Evolutionary conservation across 2,797 vertebrate species (phyloP), one percentile per base, ranked within the genome.

Genomic region (Hippopotamyrus pictus): DNA sequence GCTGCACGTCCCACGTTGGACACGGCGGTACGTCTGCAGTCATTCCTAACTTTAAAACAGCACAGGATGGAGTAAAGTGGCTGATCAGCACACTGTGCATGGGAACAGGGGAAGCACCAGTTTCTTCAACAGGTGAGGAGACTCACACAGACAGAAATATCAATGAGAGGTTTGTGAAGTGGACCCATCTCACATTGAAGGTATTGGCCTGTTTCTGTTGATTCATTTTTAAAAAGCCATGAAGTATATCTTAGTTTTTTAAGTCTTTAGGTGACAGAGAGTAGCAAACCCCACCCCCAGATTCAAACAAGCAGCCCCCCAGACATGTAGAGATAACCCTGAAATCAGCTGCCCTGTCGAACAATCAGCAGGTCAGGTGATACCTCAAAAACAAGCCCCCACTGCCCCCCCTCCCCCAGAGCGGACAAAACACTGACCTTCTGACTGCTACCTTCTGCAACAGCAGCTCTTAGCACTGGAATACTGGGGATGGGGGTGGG

Each of bases 391-490:
- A 46, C 73, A 19, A 79, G 5, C 73, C 73, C 17, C 37, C 14
- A 1, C 19, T 41, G 62, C 29, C 65, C 12, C 11, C 29, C 65
- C 29, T 17, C 79, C 17, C 44, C 22, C 29, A 44, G 12, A 37
- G 5, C 8, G 11, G 86, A 41, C 53, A 33, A 29, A 37, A 87
- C 82, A 79, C 90, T 91, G 88, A 88, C 84, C 86, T 62, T 88
- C 79, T 29, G 83, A 57, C 88, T 90, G 41, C 88, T 33, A 83
- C 37, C 48, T 76, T 88, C 65, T 57, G 53, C 57, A 53, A 88
- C 89, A 88, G 51, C 86, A n/a, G 86, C 29, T 53, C 86, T 59
- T 41, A 59, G 53, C 51, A 53, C 25, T 22, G 25, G 29, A 87
- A 37, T 14, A 12, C n/a, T 29, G 48, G 53, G 53, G 86, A 44